These are phyloP conservation scores for Cyphotilapia sp. DNA, from an alignment of 2,113 vertebrate genomes.

Conservation along the genomic window DNA sequence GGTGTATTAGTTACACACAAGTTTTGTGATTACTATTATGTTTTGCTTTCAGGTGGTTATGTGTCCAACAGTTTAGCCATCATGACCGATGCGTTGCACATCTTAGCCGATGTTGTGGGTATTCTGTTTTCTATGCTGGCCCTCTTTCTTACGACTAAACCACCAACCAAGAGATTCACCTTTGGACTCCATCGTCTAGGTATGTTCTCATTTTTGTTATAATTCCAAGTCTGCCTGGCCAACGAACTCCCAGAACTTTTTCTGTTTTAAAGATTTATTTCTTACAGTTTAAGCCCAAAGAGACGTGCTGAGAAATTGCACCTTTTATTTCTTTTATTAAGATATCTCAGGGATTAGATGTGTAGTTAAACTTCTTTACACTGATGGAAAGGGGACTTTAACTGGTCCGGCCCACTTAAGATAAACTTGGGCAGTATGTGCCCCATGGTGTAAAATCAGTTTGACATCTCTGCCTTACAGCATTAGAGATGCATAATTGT, in stretches of 20 bases:
- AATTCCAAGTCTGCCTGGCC: neutral
- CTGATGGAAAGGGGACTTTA: neutral
- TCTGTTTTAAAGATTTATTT: neutral
- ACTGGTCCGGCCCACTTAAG: neutral
- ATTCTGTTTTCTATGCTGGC: slow-evolving; percentile 92
- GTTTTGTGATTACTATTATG: neutral
- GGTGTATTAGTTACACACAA: neutral
- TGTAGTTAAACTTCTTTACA: neutral
- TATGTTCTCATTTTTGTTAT: slow-evolving; percentile 23
- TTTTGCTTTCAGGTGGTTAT: slow-evolving; percentile 79
- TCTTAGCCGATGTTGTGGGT: slow-evolving; percentile 90
- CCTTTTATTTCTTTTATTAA: neutral
- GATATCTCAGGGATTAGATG: neutral
- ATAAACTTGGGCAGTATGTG: neutral
- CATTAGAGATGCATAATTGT: neutral
- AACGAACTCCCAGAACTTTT: rapidly evolving
- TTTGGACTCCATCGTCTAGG: slow-evolving; percentile 95
- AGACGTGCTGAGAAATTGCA: neutral
- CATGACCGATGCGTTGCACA: slow-evolving; percentile 96
- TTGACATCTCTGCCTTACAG: neutral
- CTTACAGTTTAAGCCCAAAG: neutral
- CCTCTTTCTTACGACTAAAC: slow-evolving; percentile 89
- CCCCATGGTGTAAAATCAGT: neutral
- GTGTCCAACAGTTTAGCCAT: slow-evolving; percentile 94
- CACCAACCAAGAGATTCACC: slow-evolving; percentile 87